phyloP scores from a whole-genome alignment of 2,888 invertebrate species.

The Brachypterus glaber region DNA sequence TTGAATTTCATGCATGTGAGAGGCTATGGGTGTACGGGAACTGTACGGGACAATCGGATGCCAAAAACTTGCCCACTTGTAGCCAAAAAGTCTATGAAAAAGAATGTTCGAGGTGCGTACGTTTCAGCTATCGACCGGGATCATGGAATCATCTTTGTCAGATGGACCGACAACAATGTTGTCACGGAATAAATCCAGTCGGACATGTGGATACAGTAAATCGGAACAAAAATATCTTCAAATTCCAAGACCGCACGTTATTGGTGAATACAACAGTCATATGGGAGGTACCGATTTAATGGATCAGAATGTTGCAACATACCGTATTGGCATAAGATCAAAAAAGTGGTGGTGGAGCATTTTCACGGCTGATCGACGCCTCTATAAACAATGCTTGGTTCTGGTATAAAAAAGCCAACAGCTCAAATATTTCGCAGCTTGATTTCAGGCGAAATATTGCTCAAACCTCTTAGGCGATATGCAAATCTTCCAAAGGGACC shows the following conservation, averaged over 20 bases:
- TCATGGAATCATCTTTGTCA: conserved; percentile 17
- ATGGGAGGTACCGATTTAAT: conserved; percentile 16
- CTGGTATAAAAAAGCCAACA: conserved; percentile 6
- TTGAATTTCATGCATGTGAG: conserved; percentile 17
- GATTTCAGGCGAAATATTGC: conserved; percentile 15
- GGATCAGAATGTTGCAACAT: conserved; percentile 14
- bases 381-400: conserved; percentile 12
- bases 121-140: conserved; percentile 12
- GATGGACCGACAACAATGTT: conserved; percentile 22
- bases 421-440: conserved; percentile 6
- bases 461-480: conserved; percentile 18
- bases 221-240: no score
- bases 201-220: no score
- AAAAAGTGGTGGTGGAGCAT: conserved; percentile 18
- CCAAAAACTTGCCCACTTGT: conserved; percentile 13
- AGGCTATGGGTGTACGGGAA: conserved; percentile 23
- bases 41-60: conserved; percentile 20
- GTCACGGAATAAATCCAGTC: conserved; percentile 20
- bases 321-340: conserved; percentile 11
- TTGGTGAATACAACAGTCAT: background rate
- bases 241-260: no score
- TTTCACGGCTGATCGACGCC: conserved; percentile 12
- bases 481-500: conserved; percentile 16
- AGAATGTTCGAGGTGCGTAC: conserved; percentile 8
- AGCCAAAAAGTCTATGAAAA: conserved; percentile 9